Evolutionary conservation across 2,797 vertebrate species (phyloP).

Genomic region (Smutsia gigantea): DNA sequence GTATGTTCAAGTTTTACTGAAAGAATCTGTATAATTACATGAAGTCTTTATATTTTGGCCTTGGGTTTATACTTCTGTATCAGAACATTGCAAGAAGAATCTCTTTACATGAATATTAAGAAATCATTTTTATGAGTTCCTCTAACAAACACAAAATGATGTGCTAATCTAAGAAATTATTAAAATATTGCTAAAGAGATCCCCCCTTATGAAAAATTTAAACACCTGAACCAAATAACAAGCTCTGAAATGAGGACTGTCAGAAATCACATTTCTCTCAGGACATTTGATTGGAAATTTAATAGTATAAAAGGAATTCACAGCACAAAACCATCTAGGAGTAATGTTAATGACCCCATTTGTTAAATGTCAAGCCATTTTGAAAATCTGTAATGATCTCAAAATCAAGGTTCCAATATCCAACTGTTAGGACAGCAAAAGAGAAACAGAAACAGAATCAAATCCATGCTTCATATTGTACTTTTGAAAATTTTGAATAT

Average conservation of each 20-base stretch:
- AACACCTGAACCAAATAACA: background rate
- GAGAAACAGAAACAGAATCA: background rate
- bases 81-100: background rate
- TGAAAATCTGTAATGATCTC: background rate
- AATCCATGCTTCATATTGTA: background rate
- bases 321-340: background rate
- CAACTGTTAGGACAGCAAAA: background rate
- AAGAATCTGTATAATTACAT: background rate
- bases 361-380: background rate
- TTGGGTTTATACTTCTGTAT: background rate
- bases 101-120: background rate
- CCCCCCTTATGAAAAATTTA: background rate
- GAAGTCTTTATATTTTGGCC: background rate
- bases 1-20: background rate
- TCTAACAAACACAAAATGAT: background rate
- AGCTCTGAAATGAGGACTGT: background rate
- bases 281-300: background rate
- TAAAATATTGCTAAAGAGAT: background rate
- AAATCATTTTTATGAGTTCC: background rate
- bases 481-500: background rate
- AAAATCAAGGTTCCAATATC: background rate
- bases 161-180: background rate
- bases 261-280: background rate
- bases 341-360: background rate
- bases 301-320: background rate